Percentiles rank a stretch among this genome's conserved stretches.
Evolutionary conservation across 2,888 invertebrate genomes (phyloP).

Genomic region (Clitarchus hookeri): DNA sequence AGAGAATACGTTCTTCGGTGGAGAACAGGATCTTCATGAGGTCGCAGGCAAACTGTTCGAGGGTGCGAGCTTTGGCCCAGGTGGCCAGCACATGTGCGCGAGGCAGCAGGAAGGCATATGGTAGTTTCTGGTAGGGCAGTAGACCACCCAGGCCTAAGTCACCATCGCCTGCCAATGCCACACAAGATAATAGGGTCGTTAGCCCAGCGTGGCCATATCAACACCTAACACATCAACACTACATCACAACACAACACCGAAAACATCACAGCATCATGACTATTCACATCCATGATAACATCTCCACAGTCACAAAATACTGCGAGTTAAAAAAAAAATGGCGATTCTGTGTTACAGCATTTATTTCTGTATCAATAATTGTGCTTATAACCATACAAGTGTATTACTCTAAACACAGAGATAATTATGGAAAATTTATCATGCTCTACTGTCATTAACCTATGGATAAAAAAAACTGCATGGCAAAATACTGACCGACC

Average conservation of each 20-base stretch:
- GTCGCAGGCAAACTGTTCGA: slow-evolving; percentile 56
- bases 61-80: slow-evolving; percentile 55
- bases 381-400: too few relatives aligned
- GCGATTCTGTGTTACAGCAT: too few relatives aligned
- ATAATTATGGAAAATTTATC: too few relatives aligned
- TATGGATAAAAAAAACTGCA: too few relatives aligned
- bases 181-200: slow-evolving; percentile 38
- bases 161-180: slow-evolving; percentile 37
- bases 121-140: slow-evolving; percentile 53
- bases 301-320: too few relatives aligned
- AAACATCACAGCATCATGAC: too few relatives aligned
- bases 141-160: slow-evolving; percentile 32
- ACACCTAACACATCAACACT: slow-evolving; percentile 1
- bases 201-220: slow-evolving; percentile 28
- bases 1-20: slow-evolving; percentile 55
- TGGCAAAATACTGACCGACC: too few relatives aligned
- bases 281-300: too few relatives aligned
- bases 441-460: too few relatives aligned
- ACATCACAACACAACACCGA: not conserved
- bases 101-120: slow-evolving; percentile 55
- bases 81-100: slow-evolving; percentile 54
- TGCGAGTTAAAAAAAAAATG: too few relatives aligned
- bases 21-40: slow-evolving; percentile 57
- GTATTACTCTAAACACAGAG: too few relatives aligned
- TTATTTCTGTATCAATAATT: too few relatives aligned